Percentiles rank a stretch among this genome's conserved stretches.
phyloP scores from a whole-genome alignment of 53 echinoderm and acorn worm species.

The Pentamera pediparva region DNA sequence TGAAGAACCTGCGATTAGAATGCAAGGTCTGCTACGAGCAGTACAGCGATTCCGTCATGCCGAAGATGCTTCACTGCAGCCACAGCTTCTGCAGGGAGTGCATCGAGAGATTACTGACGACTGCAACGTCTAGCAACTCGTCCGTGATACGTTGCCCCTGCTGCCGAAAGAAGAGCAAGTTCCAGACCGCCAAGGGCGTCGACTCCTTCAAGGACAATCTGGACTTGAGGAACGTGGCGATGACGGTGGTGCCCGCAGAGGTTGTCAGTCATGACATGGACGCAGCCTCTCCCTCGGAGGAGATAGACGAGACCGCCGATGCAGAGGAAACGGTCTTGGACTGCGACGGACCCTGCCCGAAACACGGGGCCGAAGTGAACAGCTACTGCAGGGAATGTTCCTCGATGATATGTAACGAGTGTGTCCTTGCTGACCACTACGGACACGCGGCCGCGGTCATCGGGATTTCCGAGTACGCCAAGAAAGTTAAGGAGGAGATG shows the following conservation, averaged over 20 bases:
- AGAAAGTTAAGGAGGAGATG: slow-evolving; percentile 1
- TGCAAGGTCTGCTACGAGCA: slow-evolving; percentile 25
- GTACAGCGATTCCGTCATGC: slow-evolving; percentile 13
- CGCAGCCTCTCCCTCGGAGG: neutral
- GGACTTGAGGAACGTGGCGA: slow-evolving; percentile 9
- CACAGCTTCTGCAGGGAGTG: slow-evolving; percentile 22
- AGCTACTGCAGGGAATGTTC: neutral
- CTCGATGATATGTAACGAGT: neutral
- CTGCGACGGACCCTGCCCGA: neutral
- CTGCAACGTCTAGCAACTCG: neutral
- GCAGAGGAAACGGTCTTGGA: neutral
- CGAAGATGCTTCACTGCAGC: slow-evolving; percentile 21
- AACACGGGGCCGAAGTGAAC: neutral
- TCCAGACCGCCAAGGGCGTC: neutral
- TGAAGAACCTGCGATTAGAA: neutral
- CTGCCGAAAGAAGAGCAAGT: slow-evolving; percentile 15
- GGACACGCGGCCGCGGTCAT: neutral
- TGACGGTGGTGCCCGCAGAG: neutral
- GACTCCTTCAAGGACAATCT: slow-evolving; percentile 20
- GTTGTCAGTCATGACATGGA: neutral
- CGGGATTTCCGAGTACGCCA: neutral
- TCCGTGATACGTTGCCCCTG: neutral
- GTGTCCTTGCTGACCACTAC: slow-evolving; percentile 1
- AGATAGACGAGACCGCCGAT: neutral
- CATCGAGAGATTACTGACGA: neutral